Evolutionary conservation across 2,797 vertebrate genomes (phyloP).

Genomic region (Malacoctenus gilli): DNA sequence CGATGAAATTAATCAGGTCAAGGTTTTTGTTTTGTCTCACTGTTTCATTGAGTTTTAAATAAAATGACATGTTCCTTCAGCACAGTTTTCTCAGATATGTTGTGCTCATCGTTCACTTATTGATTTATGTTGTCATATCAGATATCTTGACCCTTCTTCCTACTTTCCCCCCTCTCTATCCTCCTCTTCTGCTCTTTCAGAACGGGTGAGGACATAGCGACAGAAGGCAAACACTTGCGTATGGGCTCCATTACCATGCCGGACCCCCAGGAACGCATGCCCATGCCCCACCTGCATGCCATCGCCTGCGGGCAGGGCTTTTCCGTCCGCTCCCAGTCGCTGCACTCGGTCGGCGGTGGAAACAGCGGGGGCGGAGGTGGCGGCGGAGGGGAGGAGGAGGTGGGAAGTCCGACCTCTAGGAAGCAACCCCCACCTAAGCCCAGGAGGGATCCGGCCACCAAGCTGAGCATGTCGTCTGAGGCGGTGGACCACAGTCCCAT

Average conservation of each 20-base stretch:
- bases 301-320: constrained; percentile 89
- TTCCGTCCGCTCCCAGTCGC: constrained; percentile 94
- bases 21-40: too few relatives aligned
- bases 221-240: constrained; percentile 94
- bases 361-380: constrained; percentile 83
- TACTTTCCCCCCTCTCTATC: not conserved
- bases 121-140: too few relatives aligned
- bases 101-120: too few relatives aligned
- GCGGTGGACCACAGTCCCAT: constrained; percentile 89
- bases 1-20: too few relatives aligned
- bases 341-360: constrained; percentile 93
- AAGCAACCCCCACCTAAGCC: constrained; percentile 97
- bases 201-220: constrained; percentile 91
- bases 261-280: constrained; percentile 90
- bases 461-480: constrained; percentile 97
- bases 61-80: too few relatives aligned
- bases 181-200: constrained; percentile 73
- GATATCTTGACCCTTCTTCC: not conserved
- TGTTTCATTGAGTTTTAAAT: too few relatives aligned
- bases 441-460: constrained; percentile 95
- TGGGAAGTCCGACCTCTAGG: constrained; percentile 90
- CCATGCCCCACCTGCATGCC: constrained; percentile 77
- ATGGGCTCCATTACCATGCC: constrained; percentile 98
- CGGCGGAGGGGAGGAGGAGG: constrained; percentile 90
- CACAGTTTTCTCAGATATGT: too few relatives aligned